Conservation (phyloP, 2,797 vertebrate genomes). For the Octomys mimax region DNA sequence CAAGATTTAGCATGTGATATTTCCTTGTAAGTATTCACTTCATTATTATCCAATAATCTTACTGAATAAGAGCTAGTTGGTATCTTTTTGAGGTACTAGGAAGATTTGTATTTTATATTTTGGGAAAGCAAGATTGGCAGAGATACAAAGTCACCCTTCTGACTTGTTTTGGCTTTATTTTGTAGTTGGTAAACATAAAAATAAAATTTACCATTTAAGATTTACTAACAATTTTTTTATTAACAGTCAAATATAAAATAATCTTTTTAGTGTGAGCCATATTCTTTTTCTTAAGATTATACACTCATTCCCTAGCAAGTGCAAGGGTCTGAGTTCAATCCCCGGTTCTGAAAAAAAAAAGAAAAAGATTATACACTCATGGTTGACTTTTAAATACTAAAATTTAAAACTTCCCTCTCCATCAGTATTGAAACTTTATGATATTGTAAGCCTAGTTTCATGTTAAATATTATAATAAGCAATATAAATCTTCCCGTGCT, state of each 20-base stretch:
- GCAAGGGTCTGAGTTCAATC: no score
- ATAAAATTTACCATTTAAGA: slow-evolving; percentile 45
- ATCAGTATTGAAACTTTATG: background rate
- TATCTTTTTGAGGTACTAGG: background rate
- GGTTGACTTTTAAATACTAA: slow-evolving; percentile 77
- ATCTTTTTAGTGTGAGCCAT: slow-evolving; percentile 68
- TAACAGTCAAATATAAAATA: slow-evolving; percentile 63
- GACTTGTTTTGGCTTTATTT: slow-evolving; percentile 68
- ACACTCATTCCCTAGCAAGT: background rate
- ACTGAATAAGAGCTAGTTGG: background rate
- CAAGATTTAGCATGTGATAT: slow-evolving; percentile 24
- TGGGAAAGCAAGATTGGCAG: background rate
- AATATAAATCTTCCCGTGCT: background rate
- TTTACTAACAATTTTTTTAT: slow-evolving; percentile 29
- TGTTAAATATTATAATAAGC: background rate
- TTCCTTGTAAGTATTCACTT: slow-evolving; percentile 12
- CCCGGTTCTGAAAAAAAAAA: no score
- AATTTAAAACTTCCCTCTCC: slow-evolving; percentile 75
- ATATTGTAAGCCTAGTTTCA: background rate
- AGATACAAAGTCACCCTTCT: background rate
- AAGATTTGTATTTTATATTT: slow-evolving; percentile 24
- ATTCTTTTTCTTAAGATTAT: slow-evolving; percentile 63
- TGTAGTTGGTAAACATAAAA: slow-evolving; percentile 3
- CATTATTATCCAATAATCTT: background rate
- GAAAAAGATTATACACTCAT: background rate